Base-by-base conservation (phyloP, 2,888 invertebrate species). In the Lissocephala sabroskyi region DNA sequence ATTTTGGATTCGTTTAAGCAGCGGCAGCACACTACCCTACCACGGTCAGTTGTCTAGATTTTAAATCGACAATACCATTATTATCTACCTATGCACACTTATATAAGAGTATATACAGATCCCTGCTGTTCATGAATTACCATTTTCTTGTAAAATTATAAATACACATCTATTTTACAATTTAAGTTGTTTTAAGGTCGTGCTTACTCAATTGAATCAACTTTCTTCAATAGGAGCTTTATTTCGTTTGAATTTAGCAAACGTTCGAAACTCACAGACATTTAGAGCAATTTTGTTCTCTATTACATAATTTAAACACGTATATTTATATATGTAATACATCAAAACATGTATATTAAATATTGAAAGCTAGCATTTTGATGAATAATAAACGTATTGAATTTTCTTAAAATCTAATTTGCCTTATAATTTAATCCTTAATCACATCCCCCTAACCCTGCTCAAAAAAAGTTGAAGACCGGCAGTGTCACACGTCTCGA, bases 1-100 rank as follows among this genome's bases (percentile, higher is more conserved):
- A 97, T 85, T 99, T 99, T 87, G 99, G 99, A 85, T 99, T 99
- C 87, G 98, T 99, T 83, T 97, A 90, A 64, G 50, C 45, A 41
- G 39, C 30, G 3, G 37, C n/a, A 37, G 19, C 19, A 37, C 13
- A 23, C n/a, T n/a, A n/a, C n/a, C n/a, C n/a, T n/a, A n/a, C n/a
- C n/a, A n/a, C n/a, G n/a, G n/a, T n/a, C n/a, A 23, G 3, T 23
- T 23, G 23, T 23, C 23, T 10, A 3, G 11, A 30, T 30, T 7
- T 30, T 9, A 11, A 7, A 7, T 30, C 11, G 30, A 30, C 30
- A 30, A 30, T 30, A 30, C 30, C 4, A n/a, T 11, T 26, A 26
- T 11, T 30, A 30, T 11, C 10, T n/a, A 30, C 3, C 4, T 30
- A 30, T 3, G 7, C 4, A 23, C 23, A 23, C 23, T 3, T 3